phyloP scores from a whole-genome alignment of 2,113 vertebrate genomes.

The Aphyosemion australe region DNA sequence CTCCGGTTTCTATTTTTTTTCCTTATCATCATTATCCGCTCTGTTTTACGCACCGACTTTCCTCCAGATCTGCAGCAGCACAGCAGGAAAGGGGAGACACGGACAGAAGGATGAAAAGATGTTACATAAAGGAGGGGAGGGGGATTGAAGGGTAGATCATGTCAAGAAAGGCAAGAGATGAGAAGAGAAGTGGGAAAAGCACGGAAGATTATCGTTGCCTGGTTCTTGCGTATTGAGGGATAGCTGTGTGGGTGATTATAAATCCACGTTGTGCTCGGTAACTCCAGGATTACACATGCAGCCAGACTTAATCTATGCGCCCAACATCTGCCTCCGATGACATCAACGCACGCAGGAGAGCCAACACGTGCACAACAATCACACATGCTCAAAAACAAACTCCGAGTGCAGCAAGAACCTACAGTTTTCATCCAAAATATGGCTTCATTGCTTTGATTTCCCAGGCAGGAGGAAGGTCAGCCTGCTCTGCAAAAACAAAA shows the following conservation, averaged over 20 bases:
- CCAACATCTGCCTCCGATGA: slow-evolving; percentile 70
- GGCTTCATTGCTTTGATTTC: slow-evolving; percentile 42
- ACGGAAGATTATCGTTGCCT: slow-evolving; percentile 62
- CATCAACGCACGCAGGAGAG: slow-evolving; percentile 1
- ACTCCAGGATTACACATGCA: slow-evolving; percentile 73
- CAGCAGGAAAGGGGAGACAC: slow-evolving; percentile 23
- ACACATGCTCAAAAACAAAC: too few species aligned
- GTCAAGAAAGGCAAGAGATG: slow-evolving; percentile 41
- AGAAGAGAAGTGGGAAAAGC: slow-evolving; percentile 45
- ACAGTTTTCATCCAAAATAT: slow-evolving; percentile 32
- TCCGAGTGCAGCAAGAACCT: slow-evolving; percentile 23
- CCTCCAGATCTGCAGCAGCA: slow-evolving; percentile 40
- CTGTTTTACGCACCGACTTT: slow-evolving; percentile 28
- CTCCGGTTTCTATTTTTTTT: neutral
- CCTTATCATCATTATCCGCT: neutral
- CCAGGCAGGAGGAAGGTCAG: slow-evolving; percentile 29
- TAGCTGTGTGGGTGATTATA: slow-evolving; percentile 68
- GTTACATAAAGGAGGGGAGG: slow-evolving; percentile 60
- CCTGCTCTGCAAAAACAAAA: slow-evolving; percentile 8
- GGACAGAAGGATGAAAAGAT: slow-evolving; percentile 44
- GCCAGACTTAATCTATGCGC: slow-evolving; percentile 67
- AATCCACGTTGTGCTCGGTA: slow-evolving; percentile 68
- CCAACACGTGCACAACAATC: slow-evolving; percentile 5
- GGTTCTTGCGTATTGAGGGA: slow-evolving; percentile 55
- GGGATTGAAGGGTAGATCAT: slow-evolving; percentile 30